These are phyloP conservation scores for Choloepus hoffmanni DNA, from an alignment of 2,113 vertebrate species.

Conservation along the genomic window DNA sequence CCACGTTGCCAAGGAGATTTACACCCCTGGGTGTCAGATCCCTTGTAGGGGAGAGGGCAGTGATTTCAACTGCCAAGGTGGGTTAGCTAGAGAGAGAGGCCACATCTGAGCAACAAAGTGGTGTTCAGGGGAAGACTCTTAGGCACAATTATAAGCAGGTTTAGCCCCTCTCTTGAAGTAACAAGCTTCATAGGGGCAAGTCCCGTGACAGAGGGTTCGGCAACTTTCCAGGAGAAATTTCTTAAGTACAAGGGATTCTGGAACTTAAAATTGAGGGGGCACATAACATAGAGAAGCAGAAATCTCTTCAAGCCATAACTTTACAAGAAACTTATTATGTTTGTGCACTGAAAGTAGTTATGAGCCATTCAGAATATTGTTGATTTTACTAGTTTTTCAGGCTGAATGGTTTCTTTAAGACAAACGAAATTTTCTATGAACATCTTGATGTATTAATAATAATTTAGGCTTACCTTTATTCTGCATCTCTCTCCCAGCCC, in stretches of 20 bases:
- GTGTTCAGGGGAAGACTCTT: too few species aligned
- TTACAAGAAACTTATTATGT: background rate
- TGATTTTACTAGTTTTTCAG: background rate
- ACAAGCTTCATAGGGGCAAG: too few species aligned
- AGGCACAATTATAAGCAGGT: too few species aligned
- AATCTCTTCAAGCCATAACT: background rate
- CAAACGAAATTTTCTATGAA: background rate
- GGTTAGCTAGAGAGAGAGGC: too few species aligned
- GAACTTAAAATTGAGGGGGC: background rate
- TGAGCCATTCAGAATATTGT: background rate
- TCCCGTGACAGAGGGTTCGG: too few species aligned
- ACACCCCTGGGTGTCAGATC: too few species aligned
- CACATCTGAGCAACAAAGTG: too few species aligned
- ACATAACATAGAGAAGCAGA: background rate
- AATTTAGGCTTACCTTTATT: background rate
- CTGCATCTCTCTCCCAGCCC: background rate
- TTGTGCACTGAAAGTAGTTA: background rate
- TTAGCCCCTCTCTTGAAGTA: too few species aligned
- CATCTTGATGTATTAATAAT: background rate
- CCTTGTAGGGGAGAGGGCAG: too few species aligned
- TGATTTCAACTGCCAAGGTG: too few species aligned
- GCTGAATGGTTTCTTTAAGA: background rate
- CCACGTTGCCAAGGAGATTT: too few species aligned
- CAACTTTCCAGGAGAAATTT: background rate
- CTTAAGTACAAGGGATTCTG: background rate